Conservation (phyloP, 1,140 invertebrate species). For the Magallana angulata region DNA sequence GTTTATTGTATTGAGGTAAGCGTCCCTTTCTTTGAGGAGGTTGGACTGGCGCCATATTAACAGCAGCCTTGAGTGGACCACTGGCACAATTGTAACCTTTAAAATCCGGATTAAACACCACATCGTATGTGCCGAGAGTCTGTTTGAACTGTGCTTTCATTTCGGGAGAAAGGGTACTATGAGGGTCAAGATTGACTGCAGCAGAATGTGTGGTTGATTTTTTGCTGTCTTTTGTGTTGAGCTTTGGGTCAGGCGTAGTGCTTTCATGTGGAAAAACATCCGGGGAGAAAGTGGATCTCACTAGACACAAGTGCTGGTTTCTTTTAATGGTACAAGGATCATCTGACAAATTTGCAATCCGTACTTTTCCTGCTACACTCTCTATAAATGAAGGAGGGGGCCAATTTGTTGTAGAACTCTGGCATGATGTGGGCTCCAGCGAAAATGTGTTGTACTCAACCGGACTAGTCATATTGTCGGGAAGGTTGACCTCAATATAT, state of each 20-base stretch:
- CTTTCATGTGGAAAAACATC: background rate
- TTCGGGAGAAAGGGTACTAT: background rate
- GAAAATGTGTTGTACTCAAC: background rate
- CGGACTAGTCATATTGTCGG: background rate
- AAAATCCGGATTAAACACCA: slow-evolving; percentile 53
- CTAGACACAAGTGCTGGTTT: background rate
- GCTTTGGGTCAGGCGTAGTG: background rate
- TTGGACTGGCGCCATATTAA: slow-evolving; percentile 65
- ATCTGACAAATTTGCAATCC: slow-evolving; percentile 1
- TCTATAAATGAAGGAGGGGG: background rate
- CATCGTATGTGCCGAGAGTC: slow-evolving; percentile 42
- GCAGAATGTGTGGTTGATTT: background rate
- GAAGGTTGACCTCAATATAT: background rate
- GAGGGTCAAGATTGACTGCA: background rate
- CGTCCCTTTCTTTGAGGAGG: slow-evolving; percentile 60
- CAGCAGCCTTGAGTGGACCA: slow-evolving; percentile 54
- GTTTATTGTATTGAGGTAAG: slow-evolving; percentile 58
- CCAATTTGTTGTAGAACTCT: background rate
- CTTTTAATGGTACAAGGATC: background rate
- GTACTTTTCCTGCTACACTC: too few relatives aligned
- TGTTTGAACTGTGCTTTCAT: slow-evolving; percentile 46
- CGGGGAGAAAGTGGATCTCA: background rate
- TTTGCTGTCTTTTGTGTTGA: background rate
- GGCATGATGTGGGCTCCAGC: background rate
- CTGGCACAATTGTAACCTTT: slow-evolving; percentile 58